Percentiles rank a stretch among this genome's conserved stretches.
Evolutionary conservation across 2,113 vertebrate species (phyloP).

Genomic region (Octodon degus): DNA sequence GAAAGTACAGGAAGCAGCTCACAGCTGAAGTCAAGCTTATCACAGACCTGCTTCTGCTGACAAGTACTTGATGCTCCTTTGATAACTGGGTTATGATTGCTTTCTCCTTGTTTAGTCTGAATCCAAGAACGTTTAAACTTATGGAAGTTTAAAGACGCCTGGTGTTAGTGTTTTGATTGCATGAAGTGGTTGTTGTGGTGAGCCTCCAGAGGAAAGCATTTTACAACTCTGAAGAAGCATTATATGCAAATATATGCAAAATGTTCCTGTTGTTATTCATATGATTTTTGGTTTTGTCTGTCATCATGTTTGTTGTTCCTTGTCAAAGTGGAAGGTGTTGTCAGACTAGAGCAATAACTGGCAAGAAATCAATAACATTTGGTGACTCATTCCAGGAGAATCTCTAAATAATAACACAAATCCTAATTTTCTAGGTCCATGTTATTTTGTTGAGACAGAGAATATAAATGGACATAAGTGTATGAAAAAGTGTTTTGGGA

Average conservation of each 20-base stretch:
- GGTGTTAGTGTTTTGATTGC: not conserved
- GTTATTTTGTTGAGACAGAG: not conserved
- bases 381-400: not conserved
- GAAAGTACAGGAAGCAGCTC: fast-evolving
- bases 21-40: not conserved
- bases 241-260: not conserved
- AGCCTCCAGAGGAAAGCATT: not conserved
- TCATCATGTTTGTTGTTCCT: not conserved
- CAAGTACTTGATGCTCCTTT: not conserved
- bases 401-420: not conserved
- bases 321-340: conserved; percentile 1
- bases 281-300: not conserved
- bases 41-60: not conserved
- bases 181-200: not conserved
- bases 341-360: not conserved
- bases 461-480: not conserved
- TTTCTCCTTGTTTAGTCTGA: not conserved
- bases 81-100: not conserved
- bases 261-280: not conserved
- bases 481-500: not conserved
- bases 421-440: not conserved
- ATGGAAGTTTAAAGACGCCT: fast-evolving
- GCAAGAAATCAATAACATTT: not conserved
- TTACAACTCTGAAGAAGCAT: not conserved
- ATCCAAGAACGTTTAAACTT: not conserved